Base-by-base conservation (phyloP, 2,888 invertebrate species). In the Synergus umbraculus region DNA sequence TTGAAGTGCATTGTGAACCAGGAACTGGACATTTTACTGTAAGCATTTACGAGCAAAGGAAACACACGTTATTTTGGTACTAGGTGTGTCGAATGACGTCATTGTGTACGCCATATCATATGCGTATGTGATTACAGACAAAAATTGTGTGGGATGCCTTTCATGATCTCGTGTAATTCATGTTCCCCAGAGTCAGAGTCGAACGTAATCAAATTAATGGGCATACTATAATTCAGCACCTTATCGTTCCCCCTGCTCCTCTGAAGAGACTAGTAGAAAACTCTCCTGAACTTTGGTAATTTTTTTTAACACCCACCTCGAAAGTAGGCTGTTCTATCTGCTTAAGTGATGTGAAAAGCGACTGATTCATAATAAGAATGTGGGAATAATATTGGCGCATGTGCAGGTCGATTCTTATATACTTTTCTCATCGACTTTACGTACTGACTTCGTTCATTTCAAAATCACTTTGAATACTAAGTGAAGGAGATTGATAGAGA, bases 81-180 rank as follows among this genome's bases (percentile, higher is more conserved):
- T 83, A 84, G 86, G 85, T 85, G 85, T 82, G 87, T 82, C 85
- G 80, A 79, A 80, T 87, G 86, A 86, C 87, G 85, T 86, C 86
- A 87, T 60, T 18, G 73, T 73, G 29, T 41, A 73, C 37, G 49
- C 66, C 43, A 66, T 66, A 66, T 66, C 44, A n/a, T 49, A 73
- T 13, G 49, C 69, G 69, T 73, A n/a, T 37, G 77, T 58, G 79
- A 82, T 81, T 80, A 77, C 49, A 64, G 66, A 41, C 60, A 69
- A 69, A 58, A 65, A 18, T 58, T 73, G 46, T 10, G 60, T 54
- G 12, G 66, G 65, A 76, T 69, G 49, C 69, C 69, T 73, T 73
- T 73, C 69, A 73, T 49, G 69, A 73, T 73, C 49, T 73, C 54
- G 49, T 73, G 69, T 73, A 73, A 73, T 73, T 73, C 54, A 73